Evolutionary conservation across 2,113 vertebrate species (phyloP).

Genomic region (Zeus faber): DNA sequence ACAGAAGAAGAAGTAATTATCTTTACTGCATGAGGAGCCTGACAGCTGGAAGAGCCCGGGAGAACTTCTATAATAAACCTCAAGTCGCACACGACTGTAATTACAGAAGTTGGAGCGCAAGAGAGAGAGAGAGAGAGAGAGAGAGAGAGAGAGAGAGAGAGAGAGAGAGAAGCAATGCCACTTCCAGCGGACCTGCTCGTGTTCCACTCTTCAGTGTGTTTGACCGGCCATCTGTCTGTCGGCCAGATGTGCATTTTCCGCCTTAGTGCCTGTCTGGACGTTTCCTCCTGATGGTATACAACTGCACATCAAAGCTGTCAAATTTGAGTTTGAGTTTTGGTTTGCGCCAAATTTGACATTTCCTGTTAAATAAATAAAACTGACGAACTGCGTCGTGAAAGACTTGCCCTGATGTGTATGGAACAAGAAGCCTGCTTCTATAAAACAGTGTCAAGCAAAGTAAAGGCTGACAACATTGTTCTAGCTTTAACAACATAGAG

Average conservation of each 20-base stretch:
- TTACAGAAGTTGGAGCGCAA: conserved; percentile 22
- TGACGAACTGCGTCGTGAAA: too few species aligned
- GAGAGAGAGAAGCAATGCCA: background rate
- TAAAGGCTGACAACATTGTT: too few species aligned
- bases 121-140: conserved; percentile 1
- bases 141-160: background rate
- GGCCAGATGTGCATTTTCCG: background rate
- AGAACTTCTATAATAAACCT: conserved; percentile 12
- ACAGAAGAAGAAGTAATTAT: conserved; percentile 11
- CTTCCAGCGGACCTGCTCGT: background rate
- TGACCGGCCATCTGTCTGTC: background rate
- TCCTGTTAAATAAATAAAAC: too few species aligned
- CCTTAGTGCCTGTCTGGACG: conserved; percentile 1
- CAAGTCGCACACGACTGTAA: background rate
- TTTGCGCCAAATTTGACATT: too few species aligned
- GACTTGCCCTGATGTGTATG: too few species aligned
- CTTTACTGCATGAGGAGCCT: conserved; percentile 1
- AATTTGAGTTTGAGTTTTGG: too few species aligned
- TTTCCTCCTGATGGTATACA: background rate
- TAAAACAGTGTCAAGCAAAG: too few species aligned
- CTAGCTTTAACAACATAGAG: too few species aligned
- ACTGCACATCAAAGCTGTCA: background rate
- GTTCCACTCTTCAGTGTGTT: background rate
- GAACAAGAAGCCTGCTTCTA: too few species aligned
- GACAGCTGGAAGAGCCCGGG: background rate